Evolutionary conservation across 2,888 invertebrate species (phyloP).

Genomic region (Limenitis camilla): DNA sequence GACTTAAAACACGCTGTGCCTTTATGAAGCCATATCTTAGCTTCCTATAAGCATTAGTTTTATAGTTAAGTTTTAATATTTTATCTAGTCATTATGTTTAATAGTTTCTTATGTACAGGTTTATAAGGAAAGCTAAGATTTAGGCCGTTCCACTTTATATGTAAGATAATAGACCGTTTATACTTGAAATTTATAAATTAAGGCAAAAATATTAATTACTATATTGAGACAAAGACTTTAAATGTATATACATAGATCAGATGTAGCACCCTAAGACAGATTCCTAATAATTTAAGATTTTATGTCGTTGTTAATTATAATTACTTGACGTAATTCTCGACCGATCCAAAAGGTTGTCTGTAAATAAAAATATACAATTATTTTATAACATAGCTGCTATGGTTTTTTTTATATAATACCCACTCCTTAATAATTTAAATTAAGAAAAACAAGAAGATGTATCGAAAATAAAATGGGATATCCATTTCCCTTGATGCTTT

Average conservation of each 20-base stretch:
- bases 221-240: slow-evolving; percentile 65
- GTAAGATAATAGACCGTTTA: slow-evolving; percentile 5
- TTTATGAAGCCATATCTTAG: slow-evolving; percentile 55
- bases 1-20: slow-evolving; percentile 65
- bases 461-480: too few relatives aligned
- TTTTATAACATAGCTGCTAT: slow-evolving; percentile 3
- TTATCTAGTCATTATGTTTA: slow-evolving; percentile 69
- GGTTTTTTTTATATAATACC: slow-evolving; percentile 2
- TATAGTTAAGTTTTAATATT: slow-evolving; percentile 47
- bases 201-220: slow-evolving; percentile 2
- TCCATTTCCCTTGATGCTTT: too few relatives aligned
- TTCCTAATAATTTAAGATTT: slow-evolving; percentile 67
- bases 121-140: slow-evolving; percentile 16
- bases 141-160: slow-evolving; percentile 1
- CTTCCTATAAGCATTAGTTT: slow-evolving; percentile 49
- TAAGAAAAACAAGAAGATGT: too few relatives aligned
- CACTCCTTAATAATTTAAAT: too few relatives aligned
- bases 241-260: slow-evolving; percentile 51
- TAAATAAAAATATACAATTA: slow-evolving; percentile 36
- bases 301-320: slow-evolving; percentile 36
- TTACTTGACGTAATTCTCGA: slow-evolving; percentile 18
- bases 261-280: slow-evolving; percentile 64
- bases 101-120: slow-evolving; percentile 32
- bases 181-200: background rate
- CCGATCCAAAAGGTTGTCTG: slow-evolving; percentile 36